phyloP scores from a whole-genome alignment of 2,888 invertebrate species.

The Cerceris ruficornis region DNA sequence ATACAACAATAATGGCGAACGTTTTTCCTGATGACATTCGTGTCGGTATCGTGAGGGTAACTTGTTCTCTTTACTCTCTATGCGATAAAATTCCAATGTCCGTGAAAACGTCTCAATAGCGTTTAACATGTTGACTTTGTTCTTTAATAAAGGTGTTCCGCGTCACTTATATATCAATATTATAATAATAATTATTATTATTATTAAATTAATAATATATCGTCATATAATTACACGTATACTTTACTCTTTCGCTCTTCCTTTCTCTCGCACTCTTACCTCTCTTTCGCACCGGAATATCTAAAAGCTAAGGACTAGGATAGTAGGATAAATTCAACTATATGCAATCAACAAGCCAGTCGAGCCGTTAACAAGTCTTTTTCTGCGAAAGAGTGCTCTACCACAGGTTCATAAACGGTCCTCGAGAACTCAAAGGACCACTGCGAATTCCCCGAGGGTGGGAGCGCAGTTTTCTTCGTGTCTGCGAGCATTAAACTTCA shows the following conservation, averaged over 20 bases:
- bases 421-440: background rate
- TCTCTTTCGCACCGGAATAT: conserved; percentile 13
- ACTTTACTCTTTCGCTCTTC: background rate
- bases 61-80: background rate
- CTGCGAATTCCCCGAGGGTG: background rate
- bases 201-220: conserved; percentile 9
- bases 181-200: no score
- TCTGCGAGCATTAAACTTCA: conserved; percentile 1
- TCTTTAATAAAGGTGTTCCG: conserved; percentile 26
- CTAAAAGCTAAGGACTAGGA: conserved; percentile 60
- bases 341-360: conserved; percentile 60
- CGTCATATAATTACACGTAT: conserved; percentile 11
- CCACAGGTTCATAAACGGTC: background rate
- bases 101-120: conserved; percentile 9
- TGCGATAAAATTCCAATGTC: conserved; percentile 22
- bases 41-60: background rate
- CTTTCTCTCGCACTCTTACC: background rate
- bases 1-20: background rate
- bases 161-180: background rate
- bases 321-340: conserved; percentile 60
- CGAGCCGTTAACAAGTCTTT: conserved; percentile 24
- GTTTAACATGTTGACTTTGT: background rate
- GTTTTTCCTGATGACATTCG: background rate
- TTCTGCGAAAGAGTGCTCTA: background rate
- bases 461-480: background rate